Percentiles rank a stretch among this genome's conserved stretches.
These are phyloP conservation scores for Syrphus vitripennis DNA, from an alignment of 2,888 invertebrate species.

Conservation along the genomic window DNA sequence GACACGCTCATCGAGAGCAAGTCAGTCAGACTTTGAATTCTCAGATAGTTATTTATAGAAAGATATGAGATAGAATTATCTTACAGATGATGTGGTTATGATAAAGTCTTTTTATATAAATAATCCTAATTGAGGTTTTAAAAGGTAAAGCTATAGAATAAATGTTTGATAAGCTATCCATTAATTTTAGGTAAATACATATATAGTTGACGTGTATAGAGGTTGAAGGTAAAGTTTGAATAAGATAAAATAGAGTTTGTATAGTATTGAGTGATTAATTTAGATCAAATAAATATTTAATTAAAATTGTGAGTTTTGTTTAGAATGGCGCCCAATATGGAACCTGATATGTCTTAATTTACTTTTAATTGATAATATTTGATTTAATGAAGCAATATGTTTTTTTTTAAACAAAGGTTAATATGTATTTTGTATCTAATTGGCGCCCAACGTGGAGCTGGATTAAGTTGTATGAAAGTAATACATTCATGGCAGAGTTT, in stretches of 20 bases:
- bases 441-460: no score
- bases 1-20: slow-evolving; percentile 91
- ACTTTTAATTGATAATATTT: no score
- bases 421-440: no score
- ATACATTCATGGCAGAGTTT: no score
- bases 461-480: no score
- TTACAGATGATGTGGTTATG: neutral
- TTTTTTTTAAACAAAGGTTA: no score
- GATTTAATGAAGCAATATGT: no score
- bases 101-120: neutral
- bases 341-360: neutral
- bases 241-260: no score
- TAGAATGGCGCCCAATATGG: neutral
- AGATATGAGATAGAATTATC: neutral
- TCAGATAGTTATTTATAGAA: slow-evolving; percentile 91
- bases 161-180: neutral
- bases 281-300: no score
- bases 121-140: neutral
- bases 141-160: neutral
- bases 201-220: neutral
- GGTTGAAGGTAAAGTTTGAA: neutral
- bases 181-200: neutral
- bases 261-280: no score
- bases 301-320: no score
- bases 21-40: slow-evolving; percentile 92